Base-by-base conservation (phyloP, 1,140 invertebrate species). In the Drosophila lacteicornis region DNA sequence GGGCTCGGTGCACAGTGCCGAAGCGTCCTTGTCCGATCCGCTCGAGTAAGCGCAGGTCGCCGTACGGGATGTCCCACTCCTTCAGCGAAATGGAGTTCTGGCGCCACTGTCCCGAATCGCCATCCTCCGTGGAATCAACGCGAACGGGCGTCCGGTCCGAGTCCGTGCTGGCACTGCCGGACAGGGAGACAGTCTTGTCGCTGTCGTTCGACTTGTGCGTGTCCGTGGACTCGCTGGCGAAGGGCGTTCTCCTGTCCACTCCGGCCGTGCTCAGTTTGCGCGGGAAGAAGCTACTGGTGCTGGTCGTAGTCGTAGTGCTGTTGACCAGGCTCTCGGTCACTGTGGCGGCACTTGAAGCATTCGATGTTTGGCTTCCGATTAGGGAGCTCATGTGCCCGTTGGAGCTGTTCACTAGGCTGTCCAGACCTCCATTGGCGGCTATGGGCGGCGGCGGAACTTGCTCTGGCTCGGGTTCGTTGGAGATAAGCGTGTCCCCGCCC, bases 11-110 rank as follows among this genome's bases (percentile, higher is more conserved):
- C 22, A 99, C 98, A 11, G 96, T 98, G 47, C 98, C 98, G 94
- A 99, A 99, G 69, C 98, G 95, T 13, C 98, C 98, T 27, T 95
- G 96, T 25, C 98, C 98, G 75, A 99, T 97, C 70, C 95, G 94
- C 74, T 99, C 98, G 50, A 96, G 95, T 86, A 99, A 95, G 79
- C 96, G 96, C 51, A 99, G 92, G 93, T 99, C 98, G 88, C 98
- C 97, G 94, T 96, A 99, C 50, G 98, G 98, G 93, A 99, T 99
- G 93, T 99, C 98, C 98, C 98, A 99, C 93, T 99, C 98, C 91
- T 98, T 95, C 93, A 98, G 96, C 6, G 98, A 99, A 75, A 99
- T 93, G 80, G 97, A 98, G 93, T 98, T 98, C 93, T 98, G 98
- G 69, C 98, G 92, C 96, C 97, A 98, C 82, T 95, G 92, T 78